Conservation (phyloP, 2,888 invertebrate genomes). For the Rhorus exstirpatorius region DNA sequence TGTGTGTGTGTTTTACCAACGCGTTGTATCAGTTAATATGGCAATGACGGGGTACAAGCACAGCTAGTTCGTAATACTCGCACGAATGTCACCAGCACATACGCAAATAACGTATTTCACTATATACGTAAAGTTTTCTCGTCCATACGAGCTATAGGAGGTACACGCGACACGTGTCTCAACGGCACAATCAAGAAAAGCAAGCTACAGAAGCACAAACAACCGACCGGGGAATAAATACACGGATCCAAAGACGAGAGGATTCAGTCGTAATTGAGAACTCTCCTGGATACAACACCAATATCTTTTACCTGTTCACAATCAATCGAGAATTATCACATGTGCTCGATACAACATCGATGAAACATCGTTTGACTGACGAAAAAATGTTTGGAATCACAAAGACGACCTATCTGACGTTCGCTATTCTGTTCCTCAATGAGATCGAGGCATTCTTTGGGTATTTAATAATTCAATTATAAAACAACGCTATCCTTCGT, state of each 20-base stretch:
- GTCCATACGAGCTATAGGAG: background rate
- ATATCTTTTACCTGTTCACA: background rate
- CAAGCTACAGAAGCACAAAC: constrained; percentile 38
- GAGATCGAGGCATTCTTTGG: constrained; percentile 63
- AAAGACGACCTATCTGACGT: constrained; percentile 17
- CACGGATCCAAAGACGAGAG: constrained; percentile 51
- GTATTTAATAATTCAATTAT: constrained; percentile 64
- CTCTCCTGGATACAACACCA: constrained; percentile 32
- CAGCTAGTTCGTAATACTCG: background rate
- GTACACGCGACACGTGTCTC: constrained; percentile 33
- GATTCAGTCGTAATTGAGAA: constrained; percentile 64
- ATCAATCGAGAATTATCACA: constrained; percentile 8
- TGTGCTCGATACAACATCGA: constrained; percentile 10
- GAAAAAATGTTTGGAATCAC: constrained; percentile 39
- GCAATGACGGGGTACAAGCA: constrained; percentile 20
- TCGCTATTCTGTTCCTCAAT: constrained; percentile 37
- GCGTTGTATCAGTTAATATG: constrained; percentile 46
- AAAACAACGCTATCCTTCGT: background rate
- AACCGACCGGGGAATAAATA: constrained; percentile 63
- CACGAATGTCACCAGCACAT: background rate
- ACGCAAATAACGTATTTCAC: background rate
- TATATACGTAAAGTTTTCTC: constrained; percentile 19
- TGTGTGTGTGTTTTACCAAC: background rate
- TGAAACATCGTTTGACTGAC: background rate
- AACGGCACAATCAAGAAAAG: constrained; percentile 45